phyloP scores from a whole-genome alignment of 2,888 invertebrate species.

The Stramonita haemastoma region DNA sequence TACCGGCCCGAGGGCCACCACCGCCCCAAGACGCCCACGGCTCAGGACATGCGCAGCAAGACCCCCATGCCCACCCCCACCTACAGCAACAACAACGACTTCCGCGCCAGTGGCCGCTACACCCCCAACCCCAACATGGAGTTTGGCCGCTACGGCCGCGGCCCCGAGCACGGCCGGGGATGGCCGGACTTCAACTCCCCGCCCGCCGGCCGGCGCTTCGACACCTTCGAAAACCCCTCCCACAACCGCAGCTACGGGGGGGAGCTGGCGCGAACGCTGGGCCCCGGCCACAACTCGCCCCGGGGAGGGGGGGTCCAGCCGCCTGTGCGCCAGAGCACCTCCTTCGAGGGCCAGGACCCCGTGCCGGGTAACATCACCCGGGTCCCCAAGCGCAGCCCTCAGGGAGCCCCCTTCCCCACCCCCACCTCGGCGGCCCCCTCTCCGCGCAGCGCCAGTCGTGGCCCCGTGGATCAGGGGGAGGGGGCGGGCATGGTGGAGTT shows the following conservation, averaged over 20 bases:
- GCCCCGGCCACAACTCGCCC: constrained; percentile 52
- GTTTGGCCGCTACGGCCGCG: constrained; percentile 52
- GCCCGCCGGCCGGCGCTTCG: constrained; percentile 48
- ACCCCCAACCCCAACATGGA: constrained; percentile 54
- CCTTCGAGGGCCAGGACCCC: constrained; percentile 82
- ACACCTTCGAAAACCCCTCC: constrained; percentile 50
- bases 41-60: constrained; percentile 75
- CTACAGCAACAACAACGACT: constrained; percentile 47
- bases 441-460: constrained; percentile 48
- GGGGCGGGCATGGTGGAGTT: constrained; percentile 80
- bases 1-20: constrained; percentile 60
- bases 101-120: constrained; percentile 52
- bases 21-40: constrained; percentile 73
- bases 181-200: constrained; percentile 53
- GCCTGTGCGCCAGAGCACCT: constrained; percentile 80
- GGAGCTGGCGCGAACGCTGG: constrained; percentile 46
- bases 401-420: constrained; percentile 55
- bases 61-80: constrained; percentile 68
- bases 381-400: constrained; percentile 62
- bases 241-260: constrained; percentile 54
- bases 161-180: constrained; percentile 44
- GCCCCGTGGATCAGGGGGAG: constrained; percentile 50
- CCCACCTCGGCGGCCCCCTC: constrained; percentile 50
- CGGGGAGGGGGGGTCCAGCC: constrained; percentile 64
- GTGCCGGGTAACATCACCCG: constrained; percentile 72